These are phyloP conservation scores for Bradypodion pumilum DNA, from an alignment of 2,797 vertebrate genomes.

Conservation along the genomic window DNA sequence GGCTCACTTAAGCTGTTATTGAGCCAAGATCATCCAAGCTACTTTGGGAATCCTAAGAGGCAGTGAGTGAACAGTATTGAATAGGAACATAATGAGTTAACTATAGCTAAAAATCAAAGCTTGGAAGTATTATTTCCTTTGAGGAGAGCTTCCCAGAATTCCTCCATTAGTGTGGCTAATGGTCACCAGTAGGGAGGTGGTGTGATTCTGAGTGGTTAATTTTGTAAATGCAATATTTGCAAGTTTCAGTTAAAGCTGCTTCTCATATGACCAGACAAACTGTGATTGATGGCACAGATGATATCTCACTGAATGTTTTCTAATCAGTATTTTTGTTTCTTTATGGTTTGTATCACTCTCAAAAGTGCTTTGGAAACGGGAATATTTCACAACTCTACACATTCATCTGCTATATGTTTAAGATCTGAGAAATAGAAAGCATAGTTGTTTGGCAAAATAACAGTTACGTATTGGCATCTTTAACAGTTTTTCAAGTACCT, in stretches of 20 bases:
- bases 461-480: not conserved
- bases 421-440: not conserved
- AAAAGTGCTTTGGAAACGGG: not conserved
- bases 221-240: too few species aligned
- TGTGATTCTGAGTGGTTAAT: too few species aligned
- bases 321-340: not conserved
- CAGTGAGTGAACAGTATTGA: not conserved
- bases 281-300: not conserved
- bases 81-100: not conserved
- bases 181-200: too few species aligned
- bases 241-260: not conserved
- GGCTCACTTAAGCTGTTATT: not conserved
- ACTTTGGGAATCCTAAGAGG: not conserved
- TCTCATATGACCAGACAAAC: not conserved
- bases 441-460: not conserved
- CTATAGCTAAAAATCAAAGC: not conserved
- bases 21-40: not conserved
- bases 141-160: too few species aligned
- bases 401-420: not conserved
- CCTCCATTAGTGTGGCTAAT: too few species aligned
- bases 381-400: not conserved
- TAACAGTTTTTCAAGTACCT: too few species aligned
- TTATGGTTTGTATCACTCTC: not conserved
- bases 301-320: not conserved
- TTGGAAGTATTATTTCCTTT: too few species aligned